phyloP scores from a whole-genome alignment of 1,140 invertebrate genomes.

The Pantala flavescens region DNA sequence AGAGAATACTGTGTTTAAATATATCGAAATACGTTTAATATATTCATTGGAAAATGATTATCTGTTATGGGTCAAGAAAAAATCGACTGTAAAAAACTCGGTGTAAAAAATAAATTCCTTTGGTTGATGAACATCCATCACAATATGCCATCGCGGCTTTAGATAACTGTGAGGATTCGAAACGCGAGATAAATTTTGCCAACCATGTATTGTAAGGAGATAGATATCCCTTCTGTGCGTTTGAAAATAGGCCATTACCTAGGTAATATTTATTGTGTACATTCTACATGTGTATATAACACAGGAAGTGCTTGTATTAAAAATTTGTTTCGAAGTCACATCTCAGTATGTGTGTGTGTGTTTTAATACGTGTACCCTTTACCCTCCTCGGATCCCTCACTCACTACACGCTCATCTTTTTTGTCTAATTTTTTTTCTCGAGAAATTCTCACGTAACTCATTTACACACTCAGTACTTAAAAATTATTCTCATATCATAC shows the following conservation, averaged over 20 bases:
- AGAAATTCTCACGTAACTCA: conserved; percentile 1
- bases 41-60: conserved; percentile 8
- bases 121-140: neutral
- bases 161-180: neutral
- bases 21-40: conserved; percentile 8
- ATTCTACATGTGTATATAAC: neutral
- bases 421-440: neutral
- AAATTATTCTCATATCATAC: conserved; percentile 8
- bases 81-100: conserved; percentile 6
- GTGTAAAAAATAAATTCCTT: conserved; percentile 10
- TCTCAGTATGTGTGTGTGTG: conserved; percentile 5
- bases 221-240: conserved; percentile 8
- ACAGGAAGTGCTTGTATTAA: conserved; percentile 1
- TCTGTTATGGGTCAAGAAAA: conserved; percentile 6
- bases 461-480: conserved; percentile 10
- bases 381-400: neutral
- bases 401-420: neutral
- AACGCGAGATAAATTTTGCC: neutral
- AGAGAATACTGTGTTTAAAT: conserved; percentile 7
- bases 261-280: conserved; percentile 11
- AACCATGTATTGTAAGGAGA: neutral
- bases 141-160: neutral
- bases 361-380: neutral
- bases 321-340: neutral
- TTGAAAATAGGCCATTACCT: conserved; percentile 9